These are phyloP conservation scores for Apteryx owenii DNA, from an alignment of 2,113 vertebrate genomes.

Conservation along the genomic window DNA sequence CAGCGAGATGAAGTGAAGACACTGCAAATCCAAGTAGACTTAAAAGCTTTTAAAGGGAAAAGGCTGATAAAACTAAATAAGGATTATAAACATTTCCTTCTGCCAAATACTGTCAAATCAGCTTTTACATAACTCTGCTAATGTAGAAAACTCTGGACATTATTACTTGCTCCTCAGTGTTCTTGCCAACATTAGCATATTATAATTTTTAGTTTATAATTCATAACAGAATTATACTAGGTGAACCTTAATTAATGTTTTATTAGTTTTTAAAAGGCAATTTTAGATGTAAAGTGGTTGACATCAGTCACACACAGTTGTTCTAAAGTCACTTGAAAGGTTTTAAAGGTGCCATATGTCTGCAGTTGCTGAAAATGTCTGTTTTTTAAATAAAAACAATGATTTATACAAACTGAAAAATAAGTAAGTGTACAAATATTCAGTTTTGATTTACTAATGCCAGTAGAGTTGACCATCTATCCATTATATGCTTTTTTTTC, in stretches of 20 bases:
- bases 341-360: not conserved
- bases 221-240: slow-evolving; percentile 28
- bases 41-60: slow-evolving; percentile 5
- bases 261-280: slow-evolving; percentile 49
- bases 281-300: not conserved
- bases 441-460: not conserved
- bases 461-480: not conserved
- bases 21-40: not conserved
- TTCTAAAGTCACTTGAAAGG: not conserved
- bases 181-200: slow-evolving; percentile 17
- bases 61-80: slow-evolving; percentile 27
- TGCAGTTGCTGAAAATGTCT: not conserved
- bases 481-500: not conserved
- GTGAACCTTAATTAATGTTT: slow-evolving; percentile 37
- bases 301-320: not conserved
- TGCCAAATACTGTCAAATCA: slow-evolving; percentile 42
- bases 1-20: not conserved
- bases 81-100: slow-evolving; percentile 51
- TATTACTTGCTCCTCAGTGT: not conserved
- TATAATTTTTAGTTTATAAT: slow-evolving; percentile 24
- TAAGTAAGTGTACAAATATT: not conserved
- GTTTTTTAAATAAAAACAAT: not conserved
- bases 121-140: slow-evolving; percentile 48
- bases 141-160: slow-evolving; percentile 20
- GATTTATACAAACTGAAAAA: not conserved